Percentiles rank a stretch among this genome's conserved stretches.
Evolutionary conservation across 2,888 invertebrate species (phyloP).

Genomic region (Pocota personata): DNA sequence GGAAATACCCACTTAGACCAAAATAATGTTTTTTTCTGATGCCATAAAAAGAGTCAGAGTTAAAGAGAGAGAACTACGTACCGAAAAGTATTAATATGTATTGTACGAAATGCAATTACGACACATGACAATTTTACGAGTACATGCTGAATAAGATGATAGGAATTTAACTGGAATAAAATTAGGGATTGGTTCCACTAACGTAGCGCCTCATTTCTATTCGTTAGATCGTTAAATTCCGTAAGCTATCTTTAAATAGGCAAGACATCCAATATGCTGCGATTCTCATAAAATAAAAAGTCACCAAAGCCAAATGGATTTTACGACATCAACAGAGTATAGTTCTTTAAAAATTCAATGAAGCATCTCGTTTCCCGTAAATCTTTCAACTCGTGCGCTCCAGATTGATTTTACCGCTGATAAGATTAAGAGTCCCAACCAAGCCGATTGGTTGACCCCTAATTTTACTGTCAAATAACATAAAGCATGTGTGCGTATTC

Average conservation of each 20-base stretch:
- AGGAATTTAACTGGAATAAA: not conserved
- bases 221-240: too few species aligned
- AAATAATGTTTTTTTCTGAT: too few species aligned
- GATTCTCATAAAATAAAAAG: too few species aligned
- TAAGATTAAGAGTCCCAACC: not conserved
- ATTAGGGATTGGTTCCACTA: not conserved
- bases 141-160: not conserved
- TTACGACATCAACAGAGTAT: not conserved
- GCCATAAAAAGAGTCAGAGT: too few species aligned
- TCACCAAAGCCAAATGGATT: not conserved
- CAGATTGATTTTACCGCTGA: constrained; percentile 3
- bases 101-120: too few species aligned
- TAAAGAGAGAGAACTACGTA: too few species aligned
- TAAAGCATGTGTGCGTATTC: not conserved
- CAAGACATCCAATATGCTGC: not conserved
- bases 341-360: constrained; percentile 43
- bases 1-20: too few species aligned
- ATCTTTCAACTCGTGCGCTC: constrained; percentile 40
- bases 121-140: not conserved
- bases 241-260: too few species aligned
- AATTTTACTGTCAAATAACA: not conserved
- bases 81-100: too few species aligned
- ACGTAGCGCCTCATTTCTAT: too few species aligned
- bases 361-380: constrained; percentile 44
- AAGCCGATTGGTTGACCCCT: not conserved